Conservation (phyloP, 2,113 vertebrate genomes). For the Sprattus sprattus region DNA sequence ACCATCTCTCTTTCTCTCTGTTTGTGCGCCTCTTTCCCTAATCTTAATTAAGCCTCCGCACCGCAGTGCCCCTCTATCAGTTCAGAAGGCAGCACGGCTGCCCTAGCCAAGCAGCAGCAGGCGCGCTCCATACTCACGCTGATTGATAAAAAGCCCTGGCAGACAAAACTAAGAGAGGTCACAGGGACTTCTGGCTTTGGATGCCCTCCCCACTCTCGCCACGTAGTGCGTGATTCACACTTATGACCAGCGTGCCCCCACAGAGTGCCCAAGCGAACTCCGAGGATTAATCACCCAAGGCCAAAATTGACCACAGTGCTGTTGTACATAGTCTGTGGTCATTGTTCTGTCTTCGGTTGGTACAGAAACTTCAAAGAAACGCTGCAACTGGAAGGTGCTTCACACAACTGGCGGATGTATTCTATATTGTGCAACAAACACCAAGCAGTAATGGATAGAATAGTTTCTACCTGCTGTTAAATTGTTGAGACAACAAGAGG, state of each 20-base stretch:
- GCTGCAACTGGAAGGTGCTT: background rate
- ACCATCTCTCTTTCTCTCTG: background rate
- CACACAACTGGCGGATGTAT: background rate
- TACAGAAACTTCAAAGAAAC: background rate
- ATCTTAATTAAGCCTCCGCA: conserved; percentile 46
- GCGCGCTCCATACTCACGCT: background rate
- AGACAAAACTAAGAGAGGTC: background rate
- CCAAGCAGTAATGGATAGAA: background rate
- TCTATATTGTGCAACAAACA: background rate
- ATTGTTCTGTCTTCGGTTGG: background rate
- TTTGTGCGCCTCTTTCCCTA: conserved; percentile 11
- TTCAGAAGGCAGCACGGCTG: background rate
- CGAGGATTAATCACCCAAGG: background rate
- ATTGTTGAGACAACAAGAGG: background rate
- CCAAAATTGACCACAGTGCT: background rate
- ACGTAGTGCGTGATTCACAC: background rate
- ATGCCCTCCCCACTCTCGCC: background rate
- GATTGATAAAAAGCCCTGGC: conserved; percentile 5
- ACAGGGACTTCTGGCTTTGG: background rate
- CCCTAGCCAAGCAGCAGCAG: background rate
- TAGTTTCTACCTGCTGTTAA: background rate
- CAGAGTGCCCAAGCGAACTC: background rate
- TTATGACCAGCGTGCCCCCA: background rate
- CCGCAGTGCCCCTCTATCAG: conserved; percentile 31
- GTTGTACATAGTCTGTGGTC: background rate